A percentile compares a stretch with the other conserved stretches of the same genome.
These are phyloP conservation scores for Propithecus deckenii DNA, from an alignment of 2,797 vertebrate genomes.

Conservation along the genomic window DNA sequence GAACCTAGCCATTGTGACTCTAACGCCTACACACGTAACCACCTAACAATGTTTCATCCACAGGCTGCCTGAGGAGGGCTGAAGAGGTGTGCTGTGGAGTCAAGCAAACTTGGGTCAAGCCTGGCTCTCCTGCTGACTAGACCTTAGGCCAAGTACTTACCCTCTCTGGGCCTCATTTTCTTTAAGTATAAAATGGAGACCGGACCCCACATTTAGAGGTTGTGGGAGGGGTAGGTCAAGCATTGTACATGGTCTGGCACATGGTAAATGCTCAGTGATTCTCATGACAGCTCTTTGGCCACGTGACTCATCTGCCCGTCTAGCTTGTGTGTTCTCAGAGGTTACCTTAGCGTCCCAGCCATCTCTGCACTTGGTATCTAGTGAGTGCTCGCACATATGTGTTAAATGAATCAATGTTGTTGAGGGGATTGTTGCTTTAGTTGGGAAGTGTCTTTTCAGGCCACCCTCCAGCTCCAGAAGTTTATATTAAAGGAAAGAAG, in stretches of 20 bases:
- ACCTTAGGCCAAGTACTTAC: background rate
- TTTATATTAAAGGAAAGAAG: background rate
- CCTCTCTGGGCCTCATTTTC: background rate
- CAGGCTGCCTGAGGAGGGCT: background rate
- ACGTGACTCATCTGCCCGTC: background rate
- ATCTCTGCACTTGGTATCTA: background rate
- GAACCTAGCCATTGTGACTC: background rate
- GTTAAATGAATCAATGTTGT: background rate
- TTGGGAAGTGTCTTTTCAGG: background rate
- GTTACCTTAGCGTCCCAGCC: background rate
- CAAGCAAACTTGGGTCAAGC: background rate
- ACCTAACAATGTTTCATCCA: background rate
- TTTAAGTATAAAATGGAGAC: background rate
- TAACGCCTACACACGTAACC: background rate
- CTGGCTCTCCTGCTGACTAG: background rate
- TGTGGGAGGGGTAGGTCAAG: background rate
- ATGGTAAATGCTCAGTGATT: accelerated
- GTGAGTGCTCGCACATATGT: background rate
- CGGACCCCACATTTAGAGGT: background rate
- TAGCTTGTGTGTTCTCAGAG: background rate
- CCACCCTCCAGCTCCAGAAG: background rate
- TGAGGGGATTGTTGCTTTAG: background rate
- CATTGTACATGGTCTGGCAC: background rate
- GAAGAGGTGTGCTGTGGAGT: background rate
- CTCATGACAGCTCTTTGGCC: background rate